Evolutionary conservation across 2,797 vertebrate species (phyloP), one percentile per base, ranked within the genome.

Genomic region (Balearica regulorum): DNA sequence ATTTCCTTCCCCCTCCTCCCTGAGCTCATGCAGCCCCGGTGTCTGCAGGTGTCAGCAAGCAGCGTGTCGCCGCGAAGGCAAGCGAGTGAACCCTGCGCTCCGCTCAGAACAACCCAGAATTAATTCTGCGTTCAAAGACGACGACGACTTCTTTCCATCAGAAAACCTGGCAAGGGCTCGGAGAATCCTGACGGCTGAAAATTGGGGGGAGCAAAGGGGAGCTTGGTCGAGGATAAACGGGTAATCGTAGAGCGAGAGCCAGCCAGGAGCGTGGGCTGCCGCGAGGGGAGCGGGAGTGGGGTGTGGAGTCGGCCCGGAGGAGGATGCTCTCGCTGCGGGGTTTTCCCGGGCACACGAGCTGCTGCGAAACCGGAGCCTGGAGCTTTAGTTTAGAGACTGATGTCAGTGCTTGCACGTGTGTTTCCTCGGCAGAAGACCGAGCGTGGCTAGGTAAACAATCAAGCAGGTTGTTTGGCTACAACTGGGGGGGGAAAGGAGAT

Each of bases 31-130:
- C 37, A 62, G 49, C n/a, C n/a, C 44, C 1, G 1, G 0, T 5
- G 48, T 17, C 82, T 57, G 44, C 60, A 71, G 85, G 43, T 48
- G 71, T 3, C 10, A 5, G 58, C 35, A 69, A 17, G 13, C 24
- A 37, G 73, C 0, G 0, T 0, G 0, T 14, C 1, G 3, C 51
- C 8, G 29, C 15, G 11, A 58, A 64, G 48, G 12, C 46, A 9
- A 29, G 28, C 0, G 3, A 53, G 39, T 20, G 16, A 79, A 31
- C 28, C 28, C 69, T 16, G 14, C 3, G 4, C 83, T 65, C 46
- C 60, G 41, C 82, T 89, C 62, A 24, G 11, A 62, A 20, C 43
- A 73, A 9, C 61, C 26, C 64, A 61, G 25, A 57, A 28, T 24
- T 53, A n/a, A 60, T 35, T 55, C 53, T 51, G 64, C 2, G 12